Evolutionary conservation across 2,113 vertebrate genomes (phyloP).

Genomic region (Laticauda colubrina): DNA sequence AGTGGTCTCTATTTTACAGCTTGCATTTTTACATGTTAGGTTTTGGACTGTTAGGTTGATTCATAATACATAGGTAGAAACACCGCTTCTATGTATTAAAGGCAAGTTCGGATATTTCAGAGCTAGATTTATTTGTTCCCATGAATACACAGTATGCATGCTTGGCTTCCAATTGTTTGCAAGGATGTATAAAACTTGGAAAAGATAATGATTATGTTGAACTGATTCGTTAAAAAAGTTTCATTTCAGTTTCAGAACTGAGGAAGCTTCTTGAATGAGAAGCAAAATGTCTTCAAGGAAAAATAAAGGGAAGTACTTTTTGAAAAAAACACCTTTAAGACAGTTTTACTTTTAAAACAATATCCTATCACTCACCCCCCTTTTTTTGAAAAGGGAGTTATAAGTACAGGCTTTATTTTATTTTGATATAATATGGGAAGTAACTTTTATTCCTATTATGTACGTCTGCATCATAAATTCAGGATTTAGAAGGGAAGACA

Average conservation of each 20-base stretch:
- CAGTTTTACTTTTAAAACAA: neutral
- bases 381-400: neutral
- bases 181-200: slow-evolving; percentile 17
- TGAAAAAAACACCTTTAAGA: neutral
- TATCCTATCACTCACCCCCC: neutral
- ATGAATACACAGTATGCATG: slow-evolving; percentile 15
- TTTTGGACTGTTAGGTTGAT: neutral
- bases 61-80: slow-evolving; percentile 58
- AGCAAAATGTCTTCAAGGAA: too few species aligned
- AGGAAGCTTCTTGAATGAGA: neutral
- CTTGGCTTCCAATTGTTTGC: slow-evolving; percentile 28
- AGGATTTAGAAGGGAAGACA: neutral
- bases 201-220: neutral
- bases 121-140: slow-evolving; percentile 58
- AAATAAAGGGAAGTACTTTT: neutral
- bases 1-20: too few species aligned
- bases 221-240: neutral
- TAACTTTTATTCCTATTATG: neutral
- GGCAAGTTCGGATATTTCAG: slow-evolving; percentile 48
- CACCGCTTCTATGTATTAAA: slow-evolving; percentile 48
- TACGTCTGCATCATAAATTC: neutral
- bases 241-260: neutral
- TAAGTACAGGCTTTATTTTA: neutral
- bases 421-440: neutral
- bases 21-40: too few species aligned